Evolutionary conservation across 2,888 invertebrate species (phyloP), one percentile per base, ranked within the genome.

Genomic region (Drosophila nr. fundita): DNA sequence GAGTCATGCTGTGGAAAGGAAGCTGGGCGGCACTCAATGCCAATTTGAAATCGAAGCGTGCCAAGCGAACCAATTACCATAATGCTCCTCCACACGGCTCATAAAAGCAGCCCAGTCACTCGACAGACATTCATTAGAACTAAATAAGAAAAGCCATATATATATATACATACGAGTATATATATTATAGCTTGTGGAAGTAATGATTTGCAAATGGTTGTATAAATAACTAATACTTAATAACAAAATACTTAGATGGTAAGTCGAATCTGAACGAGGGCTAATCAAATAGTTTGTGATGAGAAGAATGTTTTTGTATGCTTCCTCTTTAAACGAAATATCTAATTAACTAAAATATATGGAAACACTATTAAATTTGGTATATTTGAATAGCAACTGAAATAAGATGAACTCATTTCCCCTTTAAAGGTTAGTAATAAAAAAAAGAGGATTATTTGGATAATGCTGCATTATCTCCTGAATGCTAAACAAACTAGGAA

Each of bases 51-150:
- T 55, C 53, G 66, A 68, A 61, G 68, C 58, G 58, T 49, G 49
- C 34, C 45, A 58, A 15, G 57, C 62, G 52, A 58, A 59, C 55
- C 85, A 82, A 82, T 82, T 82, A 71, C 82, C 85, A 76, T 75
- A 73, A 71, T 73, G 49, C 8, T 45, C 5, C 18, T 18, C 34
- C 8, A 34, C 29, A 55, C n/a, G 40, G 55, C 49, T 5, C 29
- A 36, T 45, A 30, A 5, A 4, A 5, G 11, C 29, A 18, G 29
- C 21, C 34, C 21, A 53, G 13, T 15, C 34, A 34, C 52, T 40
- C 57, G 34, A 50, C 32, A 57, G 53, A 68, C 45, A 65, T 52
- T 65, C 32, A 34, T 1, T 24, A 48, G 18, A 54, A 53, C 34
- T 53, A 45, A 49, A 45, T 49, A 42, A 50, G 53, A 48, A 30